Evolutionary conservation across 2,888 invertebrate genomes (phyloP).

Genomic region (Brachypalpus laphriformis): DNA sequence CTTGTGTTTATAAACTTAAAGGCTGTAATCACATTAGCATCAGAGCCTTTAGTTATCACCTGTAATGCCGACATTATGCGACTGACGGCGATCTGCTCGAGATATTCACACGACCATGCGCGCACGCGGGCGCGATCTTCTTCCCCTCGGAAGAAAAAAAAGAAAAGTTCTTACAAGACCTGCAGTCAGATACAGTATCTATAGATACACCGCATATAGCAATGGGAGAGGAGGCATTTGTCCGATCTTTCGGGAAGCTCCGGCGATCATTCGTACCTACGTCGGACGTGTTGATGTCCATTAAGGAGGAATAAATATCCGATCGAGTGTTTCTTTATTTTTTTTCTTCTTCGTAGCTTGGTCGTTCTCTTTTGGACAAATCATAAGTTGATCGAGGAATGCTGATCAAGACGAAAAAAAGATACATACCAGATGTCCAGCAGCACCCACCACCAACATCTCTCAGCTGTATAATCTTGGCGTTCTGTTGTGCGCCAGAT

Average conservation of each 20-base stretch:
- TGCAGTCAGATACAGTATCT: conserved; percentile 24
- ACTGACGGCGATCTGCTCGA: conserved; percentile 73
- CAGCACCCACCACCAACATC: conserved; percentile 46
- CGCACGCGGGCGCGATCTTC: conserved; percentile 69
- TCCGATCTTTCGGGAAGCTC: conserved; percentile 55
- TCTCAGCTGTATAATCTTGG: conserved; percentile 30
- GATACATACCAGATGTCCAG: conserved; percentile 61
- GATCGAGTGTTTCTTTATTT: conserved; percentile 41
- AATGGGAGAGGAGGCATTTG: conserved; percentile 48
- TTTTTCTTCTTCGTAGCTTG: neutral
- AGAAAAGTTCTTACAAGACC: conserved; percentile 17
- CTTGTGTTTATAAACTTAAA: conserved; percentile 83
- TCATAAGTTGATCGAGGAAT: conserved; percentile 69
- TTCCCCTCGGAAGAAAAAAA: conserved; percentile 25
- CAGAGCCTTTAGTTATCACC: conserved; percentile 81
- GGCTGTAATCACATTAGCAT: conserved; percentile 83
- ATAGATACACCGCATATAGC: conserved; percentile 46
- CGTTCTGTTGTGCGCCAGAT: conserved; percentile 54
- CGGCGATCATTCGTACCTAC: conserved; percentile 66
- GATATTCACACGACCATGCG: conserved; percentile 71
- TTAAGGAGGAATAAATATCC: conserved; percentile 79
- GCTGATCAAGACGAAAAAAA: neutral
- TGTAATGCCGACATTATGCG: conserved; percentile 78
- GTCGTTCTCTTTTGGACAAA: conserved; percentile 48
- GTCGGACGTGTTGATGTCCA: conserved; percentile 78